Percentiles rank a stretch among this genome's conserved stretches.
Evolutionary conservation across 2,888 invertebrate species (phyloP).

Genomic region (Zonitis immaculata): DNA sequence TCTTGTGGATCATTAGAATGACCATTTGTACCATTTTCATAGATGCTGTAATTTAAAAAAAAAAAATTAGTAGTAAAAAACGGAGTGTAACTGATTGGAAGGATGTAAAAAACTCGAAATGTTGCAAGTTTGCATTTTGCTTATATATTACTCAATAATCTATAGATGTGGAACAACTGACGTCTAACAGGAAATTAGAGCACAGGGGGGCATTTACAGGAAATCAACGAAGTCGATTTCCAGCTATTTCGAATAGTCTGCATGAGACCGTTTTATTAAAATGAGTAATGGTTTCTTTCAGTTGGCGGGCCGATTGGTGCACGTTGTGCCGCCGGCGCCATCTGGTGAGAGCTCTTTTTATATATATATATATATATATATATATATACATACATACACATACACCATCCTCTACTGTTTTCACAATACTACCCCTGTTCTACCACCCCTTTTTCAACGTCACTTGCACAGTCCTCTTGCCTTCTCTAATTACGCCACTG

Average conservation of each 20-base stretch:
- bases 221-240: constrained; percentile 16
- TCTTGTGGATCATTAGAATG: constrained; percentile 36
- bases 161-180: not conserved
- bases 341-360: constrained; percentile 44
- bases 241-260: constrained; percentile 38
- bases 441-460: constrained; percentile 36
- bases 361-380: too few relatives aligned
- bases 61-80: not conserved
- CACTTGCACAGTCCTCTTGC: constrained; percentile 43
- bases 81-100: not conserved
- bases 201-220: constrained; percentile 9
- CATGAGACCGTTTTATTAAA: constrained; percentile 45
- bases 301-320: constrained; percentile 24
- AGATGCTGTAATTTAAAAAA: constrained; percentile 47
- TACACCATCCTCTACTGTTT: constrained; percentile 16
- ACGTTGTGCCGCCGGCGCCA: constrained; percentile 40
- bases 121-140: not conserved
- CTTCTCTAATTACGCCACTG: constrained; percentile 45
- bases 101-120: not conserved
- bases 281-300: constrained; percentile 46
- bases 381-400: not conserved
- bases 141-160: not conserved
- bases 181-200: constrained; percentile 5
- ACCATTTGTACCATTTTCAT: constrained; percentile 48
- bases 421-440: constrained; percentile 24